Conservation (phyloP, 2,113 vertebrate species). For the Meleagris gallopavo region DNA sequence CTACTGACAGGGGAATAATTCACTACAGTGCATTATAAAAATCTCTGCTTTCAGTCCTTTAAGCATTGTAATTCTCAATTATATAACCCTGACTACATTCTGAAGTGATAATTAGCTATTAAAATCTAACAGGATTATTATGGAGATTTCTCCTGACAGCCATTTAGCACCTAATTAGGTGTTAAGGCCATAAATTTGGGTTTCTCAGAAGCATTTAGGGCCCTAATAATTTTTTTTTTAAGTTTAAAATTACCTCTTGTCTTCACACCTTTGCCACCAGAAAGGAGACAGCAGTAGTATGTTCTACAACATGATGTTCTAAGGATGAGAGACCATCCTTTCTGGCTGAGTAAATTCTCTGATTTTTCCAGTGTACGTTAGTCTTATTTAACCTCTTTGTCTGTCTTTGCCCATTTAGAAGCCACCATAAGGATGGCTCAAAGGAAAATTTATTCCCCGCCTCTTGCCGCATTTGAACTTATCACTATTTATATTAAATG, state of each 20-base stretch:
- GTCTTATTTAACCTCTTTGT: background rate
- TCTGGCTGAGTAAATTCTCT: background rate
- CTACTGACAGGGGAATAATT: conserved; percentile 27
- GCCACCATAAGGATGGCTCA: background rate
- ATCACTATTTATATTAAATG: background rate
- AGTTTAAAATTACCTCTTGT: conserved; percentile 11
- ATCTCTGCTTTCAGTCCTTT: conserved; percentile 35
- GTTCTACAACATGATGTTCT: background rate
- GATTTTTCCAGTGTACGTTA: background rate
- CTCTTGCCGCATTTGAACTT: background rate
- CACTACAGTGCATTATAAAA: conserved; percentile 27
- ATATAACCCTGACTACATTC: conserved; percentile 36
- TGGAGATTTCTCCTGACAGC: conserved; percentile 60
- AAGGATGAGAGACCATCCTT: background rate
- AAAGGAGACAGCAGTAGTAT: background rate
- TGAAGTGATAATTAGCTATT: conserved; percentile 71
- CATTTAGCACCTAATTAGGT: conserved; percentile 67
- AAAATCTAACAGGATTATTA: conserved; percentile 69
- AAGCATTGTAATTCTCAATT: conserved; percentile 59
- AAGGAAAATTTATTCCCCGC: background rate
- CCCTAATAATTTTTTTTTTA: conserved; percentile 25
- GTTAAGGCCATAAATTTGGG: conserved; percentile 41
- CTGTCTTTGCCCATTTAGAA: background rate
- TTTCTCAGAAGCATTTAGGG: conserved; percentile 36
- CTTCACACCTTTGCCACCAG: background rate